These are phyloP conservation scores for Melanotaenia pygmaea DNA, from an alignment of 2,797 vertebrate species.

Conservation along the genomic window DNA sequence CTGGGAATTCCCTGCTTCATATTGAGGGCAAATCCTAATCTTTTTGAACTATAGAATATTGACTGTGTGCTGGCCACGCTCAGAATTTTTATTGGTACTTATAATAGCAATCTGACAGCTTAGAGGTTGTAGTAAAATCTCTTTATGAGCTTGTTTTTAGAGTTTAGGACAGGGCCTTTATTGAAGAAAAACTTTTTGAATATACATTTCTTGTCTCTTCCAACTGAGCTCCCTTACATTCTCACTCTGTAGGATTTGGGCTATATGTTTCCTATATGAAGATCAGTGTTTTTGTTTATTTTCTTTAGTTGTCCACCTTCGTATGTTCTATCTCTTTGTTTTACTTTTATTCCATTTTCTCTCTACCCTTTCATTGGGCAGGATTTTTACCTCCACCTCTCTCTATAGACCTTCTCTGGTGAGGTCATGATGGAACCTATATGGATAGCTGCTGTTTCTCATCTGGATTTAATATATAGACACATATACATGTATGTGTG, in stretches of 20 bases:
- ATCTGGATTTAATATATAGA: conserved; percentile 66
- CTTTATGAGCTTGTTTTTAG: conserved; percentile 44
- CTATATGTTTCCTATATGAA: conserved; percentile 6
- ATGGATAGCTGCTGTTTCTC: conserved; percentile 36
- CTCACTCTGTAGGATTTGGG: conserved; percentile 25
- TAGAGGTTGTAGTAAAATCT: conserved; percentile 21
- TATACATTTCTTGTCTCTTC: conserved; percentile 21
- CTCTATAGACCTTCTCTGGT: conserved; percentile 34
- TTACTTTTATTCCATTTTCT: neutral
- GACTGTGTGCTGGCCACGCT: conserved; percentile 11
- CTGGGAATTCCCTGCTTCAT: neutral
- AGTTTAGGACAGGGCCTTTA: conserved; percentile 37
- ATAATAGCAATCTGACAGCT: conserved; percentile 16
- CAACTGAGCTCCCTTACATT: conserved; percentile 1
- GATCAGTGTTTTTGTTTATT: conserved; percentile 21
- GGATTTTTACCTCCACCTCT: conserved; percentile 36
- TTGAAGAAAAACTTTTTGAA: neutral
- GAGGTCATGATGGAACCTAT: conserved; percentile 62
- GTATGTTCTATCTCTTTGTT: neutral
- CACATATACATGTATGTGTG: conserved; percentile 15
- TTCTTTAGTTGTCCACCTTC: neutral
- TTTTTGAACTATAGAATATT: conserved; percentile 5
- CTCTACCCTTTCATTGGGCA: conserved; percentile 17
- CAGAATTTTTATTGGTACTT: conserved; percentile 12
- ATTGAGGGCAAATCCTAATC: neutral